A percentile compares a stretch with the other conserved stretches of the same genome.
Evolutionary conservation across 2,797 vertebrate species (phyloP).

Genomic region (Caiman crocodilus): DNA sequence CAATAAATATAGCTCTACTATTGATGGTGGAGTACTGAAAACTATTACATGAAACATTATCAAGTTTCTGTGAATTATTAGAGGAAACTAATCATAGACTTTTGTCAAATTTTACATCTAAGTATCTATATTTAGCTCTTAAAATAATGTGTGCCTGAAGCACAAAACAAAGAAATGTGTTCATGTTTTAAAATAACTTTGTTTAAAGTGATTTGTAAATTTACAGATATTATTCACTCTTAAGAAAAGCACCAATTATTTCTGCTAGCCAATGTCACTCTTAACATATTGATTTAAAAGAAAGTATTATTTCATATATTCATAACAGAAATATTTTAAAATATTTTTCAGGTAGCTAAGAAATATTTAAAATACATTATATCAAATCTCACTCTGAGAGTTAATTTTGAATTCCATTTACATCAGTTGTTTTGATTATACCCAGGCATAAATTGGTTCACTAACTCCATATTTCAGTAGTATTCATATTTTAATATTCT

Average conservation of each 20-base stretch:
- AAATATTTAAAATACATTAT: not conserved
- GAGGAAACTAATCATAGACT: not conserved
- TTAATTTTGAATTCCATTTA: not conserved
- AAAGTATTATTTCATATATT: not conserved
- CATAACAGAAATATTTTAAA: not conserved
- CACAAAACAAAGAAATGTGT: not conserved
- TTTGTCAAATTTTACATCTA: not conserved
- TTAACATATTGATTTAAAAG: not conserved
- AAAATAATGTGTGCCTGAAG: not conserved
- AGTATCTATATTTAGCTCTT: not conserved
- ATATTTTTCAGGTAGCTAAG: not conserved
- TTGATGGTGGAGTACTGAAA: not conserved
- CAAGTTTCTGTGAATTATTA: not conserved
- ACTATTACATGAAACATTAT: not conserved
- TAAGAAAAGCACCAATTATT: not conserved
- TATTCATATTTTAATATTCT: not conserved
- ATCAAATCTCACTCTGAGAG: not conserved
- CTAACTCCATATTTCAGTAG: not conserved
- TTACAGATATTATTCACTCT: not conserved
- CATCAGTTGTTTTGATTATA: accelerated
- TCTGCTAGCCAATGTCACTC: not conserved
- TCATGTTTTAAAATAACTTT: not conserved
- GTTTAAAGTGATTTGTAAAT: not conserved
- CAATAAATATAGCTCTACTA: not conserved
- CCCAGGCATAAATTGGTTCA: not conserved